Evolutionary conservation across 2,113 vertebrate genomes (phyloP).

Genomic region (Eublepharis macularius): DNA sequence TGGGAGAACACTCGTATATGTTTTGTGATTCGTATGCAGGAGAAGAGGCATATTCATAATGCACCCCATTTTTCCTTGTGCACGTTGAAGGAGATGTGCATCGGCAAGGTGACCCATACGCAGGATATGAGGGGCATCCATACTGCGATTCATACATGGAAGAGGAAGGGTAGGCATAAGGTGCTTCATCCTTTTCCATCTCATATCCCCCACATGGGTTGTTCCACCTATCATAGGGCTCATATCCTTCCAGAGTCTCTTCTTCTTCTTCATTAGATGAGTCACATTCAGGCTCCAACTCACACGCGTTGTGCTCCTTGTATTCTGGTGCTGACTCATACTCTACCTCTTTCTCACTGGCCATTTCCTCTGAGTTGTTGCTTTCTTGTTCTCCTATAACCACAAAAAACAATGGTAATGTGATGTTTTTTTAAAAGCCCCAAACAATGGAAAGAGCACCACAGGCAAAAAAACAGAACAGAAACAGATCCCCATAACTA

Average conservation of each 20-base stretch:
- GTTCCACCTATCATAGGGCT: constrained; percentile 2
- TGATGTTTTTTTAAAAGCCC: background rate
- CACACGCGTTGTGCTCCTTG: background rate
- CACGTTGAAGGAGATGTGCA: background rate
- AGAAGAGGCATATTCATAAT: background rate
- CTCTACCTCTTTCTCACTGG: background rate
- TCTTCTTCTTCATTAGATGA: background rate
- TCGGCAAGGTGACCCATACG: background rate
- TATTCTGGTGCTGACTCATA: background rate
- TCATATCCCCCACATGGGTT: background rate
- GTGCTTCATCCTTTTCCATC: background rate
- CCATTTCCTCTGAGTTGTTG: background rate
- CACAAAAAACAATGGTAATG: background rate
- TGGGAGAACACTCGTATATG: background rate
- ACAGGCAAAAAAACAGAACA: background rate
- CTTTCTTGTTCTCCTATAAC: background rate
- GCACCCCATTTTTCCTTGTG: background rate
- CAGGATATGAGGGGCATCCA: background rate
- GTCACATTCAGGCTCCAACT: background rate
- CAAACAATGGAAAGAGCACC: background rate
- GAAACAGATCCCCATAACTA: background rate
- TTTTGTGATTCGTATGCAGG: background rate
- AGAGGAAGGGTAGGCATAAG: background rate
- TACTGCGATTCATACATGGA: background rate
- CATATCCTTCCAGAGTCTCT: background rate